Evolutionary conservation across 2,888 invertebrate genomes (phyloP).

Genomic region (Phyllotreta striolata): DNA sequence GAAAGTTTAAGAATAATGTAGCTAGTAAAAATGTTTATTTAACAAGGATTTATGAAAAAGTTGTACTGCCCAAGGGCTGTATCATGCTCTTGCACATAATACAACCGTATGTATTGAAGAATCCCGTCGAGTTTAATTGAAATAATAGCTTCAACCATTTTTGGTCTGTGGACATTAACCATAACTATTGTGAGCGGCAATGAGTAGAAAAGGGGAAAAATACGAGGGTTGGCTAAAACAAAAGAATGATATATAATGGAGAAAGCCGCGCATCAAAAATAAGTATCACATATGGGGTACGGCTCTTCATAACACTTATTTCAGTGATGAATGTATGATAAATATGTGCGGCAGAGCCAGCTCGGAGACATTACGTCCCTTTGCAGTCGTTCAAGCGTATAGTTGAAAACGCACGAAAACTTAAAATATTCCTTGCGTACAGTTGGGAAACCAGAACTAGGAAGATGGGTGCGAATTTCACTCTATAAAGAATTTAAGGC

Average conservation of each 20-base stretch:
- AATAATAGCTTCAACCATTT: slow-evolving; percentile 23
- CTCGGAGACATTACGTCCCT: slow-evolving; percentile 34
- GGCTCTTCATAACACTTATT: slow-evolving; percentile 38
- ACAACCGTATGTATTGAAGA: slow-evolving; percentile 13
- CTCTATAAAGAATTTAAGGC: slow-evolving; percentile 39
- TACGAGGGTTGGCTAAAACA: slow-evolving; percentile 31
- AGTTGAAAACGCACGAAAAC: slow-evolving; percentile 26
- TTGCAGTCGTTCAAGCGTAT: slow-evolving; percentile 31
- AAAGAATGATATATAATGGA: slow-evolving; percentile 39
- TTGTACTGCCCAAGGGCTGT: background rate
- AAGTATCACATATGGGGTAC: slow-evolving; percentile 38
- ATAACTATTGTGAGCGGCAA: slow-evolving; percentile 33
- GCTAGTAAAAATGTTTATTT: too few relatives aligned
- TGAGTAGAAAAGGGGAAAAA: slow-evolving; percentile 26
- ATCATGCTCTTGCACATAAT: slow-evolving; percentile 1
- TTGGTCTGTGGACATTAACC: slow-evolving; percentile 24
- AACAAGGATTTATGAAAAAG: too few relatives aligned
- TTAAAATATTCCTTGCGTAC: slow-evolving; percentile 25
- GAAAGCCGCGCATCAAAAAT: slow-evolving; percentile 38
- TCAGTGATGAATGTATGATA: slow-evolving; percentile 43
- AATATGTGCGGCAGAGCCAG: slow-evolving; percentile 39
- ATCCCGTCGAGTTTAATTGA: slow-evolving; percentile 21
- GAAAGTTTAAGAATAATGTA: too few relatives aligned
- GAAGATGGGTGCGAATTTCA: slow-evolving; percentile 37
- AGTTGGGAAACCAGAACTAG: slow-evolving; percentile 24